These are phyloP conservation scores for Palloptera scutellata DNA, from an alignment of 2,888 invertebrate species.

Conservation along the genomic window DNA sequence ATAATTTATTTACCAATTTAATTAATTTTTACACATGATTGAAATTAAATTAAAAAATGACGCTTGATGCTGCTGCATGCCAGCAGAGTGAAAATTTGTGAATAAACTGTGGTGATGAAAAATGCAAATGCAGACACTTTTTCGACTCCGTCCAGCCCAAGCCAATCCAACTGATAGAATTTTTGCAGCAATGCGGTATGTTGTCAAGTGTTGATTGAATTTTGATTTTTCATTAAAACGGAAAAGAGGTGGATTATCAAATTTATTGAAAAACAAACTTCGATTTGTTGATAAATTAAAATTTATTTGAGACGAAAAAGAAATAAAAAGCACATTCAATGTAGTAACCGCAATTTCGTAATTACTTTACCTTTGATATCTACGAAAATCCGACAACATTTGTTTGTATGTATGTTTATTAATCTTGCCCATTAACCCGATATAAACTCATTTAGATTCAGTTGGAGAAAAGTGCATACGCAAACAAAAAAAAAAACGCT, in stretches of 20 bases:
- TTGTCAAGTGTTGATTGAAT: constrained; percentile 25
- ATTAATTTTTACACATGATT: constrained; percentile 59
- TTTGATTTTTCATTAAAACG: constrained; percentile 24
- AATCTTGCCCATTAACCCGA: too few relatives aligned
- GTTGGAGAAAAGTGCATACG: background rate
- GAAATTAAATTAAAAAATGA: constrained; percentile 49
- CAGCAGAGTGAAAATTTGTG: too few relatives aligned
- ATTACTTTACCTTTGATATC: constrained; percentile 10
- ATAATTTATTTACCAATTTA: constrained; percentile 59
- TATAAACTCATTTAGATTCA: background rate
- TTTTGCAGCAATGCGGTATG: constrained; percentile 5
- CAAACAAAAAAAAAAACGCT: constrained; percentile 11
- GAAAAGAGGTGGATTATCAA: background rate
- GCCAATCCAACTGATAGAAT: background rate
- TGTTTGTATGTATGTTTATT: too few relatives aligned
- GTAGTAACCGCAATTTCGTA: background rate
- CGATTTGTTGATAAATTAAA: background rate
- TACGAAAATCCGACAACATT: constrained; percentile 3
- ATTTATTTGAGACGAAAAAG: background rate
- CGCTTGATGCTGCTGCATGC: background rate
- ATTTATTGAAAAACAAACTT: background rate
- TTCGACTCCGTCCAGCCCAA: background rate
- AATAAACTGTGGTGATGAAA: too few relatives aligned
- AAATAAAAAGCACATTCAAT: background rate
- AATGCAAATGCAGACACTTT: too few relatives aligned